A percentile compares a stretch with the other conserved stretches of the same genome.
phyloP scores from a whole-genome alignment of 2,113 vertebrate species.

The Ornithorhynchus anatinus region DNA sequence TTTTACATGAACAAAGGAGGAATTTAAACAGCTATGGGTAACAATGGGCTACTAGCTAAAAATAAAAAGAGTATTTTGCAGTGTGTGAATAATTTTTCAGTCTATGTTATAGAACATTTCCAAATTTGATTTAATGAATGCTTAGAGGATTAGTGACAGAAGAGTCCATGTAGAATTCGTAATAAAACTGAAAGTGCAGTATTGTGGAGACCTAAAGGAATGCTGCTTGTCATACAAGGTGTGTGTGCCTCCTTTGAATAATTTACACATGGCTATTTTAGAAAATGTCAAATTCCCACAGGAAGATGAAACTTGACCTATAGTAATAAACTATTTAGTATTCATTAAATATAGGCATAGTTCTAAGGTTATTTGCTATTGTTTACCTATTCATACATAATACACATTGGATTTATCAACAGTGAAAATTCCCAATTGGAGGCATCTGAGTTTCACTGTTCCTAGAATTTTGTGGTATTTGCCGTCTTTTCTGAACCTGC shows the following conservation, averaged over 20 bases:
- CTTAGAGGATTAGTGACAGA: constrained; percentile 59
- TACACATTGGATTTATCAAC: constrained; percentile 50
- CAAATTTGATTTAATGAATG: constrained; percentile 65
- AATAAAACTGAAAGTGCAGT: constrained; percentile 8
- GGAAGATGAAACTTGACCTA: constrained; percentile 70
- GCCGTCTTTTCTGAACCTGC: not conserved
- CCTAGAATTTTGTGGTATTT: constrained; percentile 12
- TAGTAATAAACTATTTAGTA: constrained; percentile 75
- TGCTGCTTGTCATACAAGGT: constrained; percentile 39
- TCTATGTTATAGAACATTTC: constrained; percentile 24
- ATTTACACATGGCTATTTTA: constrained; percentile 62
- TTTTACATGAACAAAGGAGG: constrained; percentile 58
- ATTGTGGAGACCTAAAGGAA: constrained; percentile 20
- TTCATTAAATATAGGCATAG: constrained; percentile 69
- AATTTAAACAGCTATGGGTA: constrained; percentile 50
- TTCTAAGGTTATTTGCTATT: constrained; percentile 68
- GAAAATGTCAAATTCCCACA: constrained; percentile 73
- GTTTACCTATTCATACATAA: constrained; percentile 70
- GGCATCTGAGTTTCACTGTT: constrained; percentile 31
- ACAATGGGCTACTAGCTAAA: constrained; percentile 37
- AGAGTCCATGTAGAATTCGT: constrained; percentile 21
- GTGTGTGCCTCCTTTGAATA: constrained; percentile 55
- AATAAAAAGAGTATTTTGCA: constrained; percentile 47
- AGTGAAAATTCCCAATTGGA: constrained; percentile 34
- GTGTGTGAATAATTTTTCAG: constrained; percentile 46